phyloP scores from a whole-genome alignment of 2,888 invertebrate genomes.

The Cloeon dipterum region DNA sequence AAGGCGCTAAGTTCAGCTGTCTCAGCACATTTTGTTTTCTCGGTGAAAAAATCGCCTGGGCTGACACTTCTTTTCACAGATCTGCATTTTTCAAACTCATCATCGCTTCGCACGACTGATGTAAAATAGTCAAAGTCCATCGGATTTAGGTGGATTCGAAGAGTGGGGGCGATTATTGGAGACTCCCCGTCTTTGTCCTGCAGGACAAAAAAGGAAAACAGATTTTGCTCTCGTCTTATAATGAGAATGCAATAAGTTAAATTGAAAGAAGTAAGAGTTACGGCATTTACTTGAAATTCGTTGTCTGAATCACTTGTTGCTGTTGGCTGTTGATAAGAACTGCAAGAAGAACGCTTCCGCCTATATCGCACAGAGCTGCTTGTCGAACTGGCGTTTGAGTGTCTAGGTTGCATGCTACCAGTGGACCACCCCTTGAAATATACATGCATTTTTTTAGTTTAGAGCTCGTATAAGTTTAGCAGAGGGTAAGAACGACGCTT shows the following conservation, averaged over 20 bases:
- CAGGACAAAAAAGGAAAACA: too few species aligned
- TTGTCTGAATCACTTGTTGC: not conserved
- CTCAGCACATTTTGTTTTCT: conserved; percentile 26
- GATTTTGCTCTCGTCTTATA: too few species aligned
- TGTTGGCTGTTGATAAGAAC: not conserved
- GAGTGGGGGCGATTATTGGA: conserved; percentile 18
- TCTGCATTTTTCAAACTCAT: conserved; percentile 13
- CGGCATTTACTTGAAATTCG: too few species aligned
- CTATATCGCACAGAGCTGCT: not conserved
- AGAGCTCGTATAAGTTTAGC: too few species aligned
- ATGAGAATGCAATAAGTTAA: too few species aligned
- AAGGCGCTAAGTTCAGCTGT: conserved; percentile 26
- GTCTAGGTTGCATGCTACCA: not conserved
- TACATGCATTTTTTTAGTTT: too few species aligned
- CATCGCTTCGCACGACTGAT: conserved; percentile 22
- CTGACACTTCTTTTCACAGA: conserved; percentile 10
- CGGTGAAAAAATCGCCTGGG: conserved; percentile 28
- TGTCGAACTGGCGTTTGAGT: not conserved
- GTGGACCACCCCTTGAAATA: not conserved
- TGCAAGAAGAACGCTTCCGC: not conserved
- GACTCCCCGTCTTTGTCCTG: conserved; percentile 25
- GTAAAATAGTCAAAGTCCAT: conserved; percentile 39
- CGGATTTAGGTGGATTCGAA: conserved; percentile 29
- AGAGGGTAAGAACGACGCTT: too few species aligned
- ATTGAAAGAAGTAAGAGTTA: too few species aligned